Evolutionary conservation across 64 coral and sea anemone genomes (phyloP).

Genomic region (Montipora sp.): DNA sequence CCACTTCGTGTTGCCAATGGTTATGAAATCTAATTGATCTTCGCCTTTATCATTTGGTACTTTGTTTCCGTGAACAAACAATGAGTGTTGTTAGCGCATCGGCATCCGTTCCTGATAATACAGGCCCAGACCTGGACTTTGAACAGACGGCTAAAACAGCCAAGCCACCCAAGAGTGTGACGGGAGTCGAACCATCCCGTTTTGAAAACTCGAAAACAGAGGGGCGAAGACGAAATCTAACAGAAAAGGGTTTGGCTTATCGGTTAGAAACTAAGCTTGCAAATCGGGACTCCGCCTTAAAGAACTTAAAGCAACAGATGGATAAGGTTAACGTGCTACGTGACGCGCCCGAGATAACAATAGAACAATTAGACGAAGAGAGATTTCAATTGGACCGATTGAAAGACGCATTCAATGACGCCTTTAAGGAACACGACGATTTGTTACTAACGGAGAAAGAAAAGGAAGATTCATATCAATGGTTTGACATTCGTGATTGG

Average conservation of each 20-base stretch:
- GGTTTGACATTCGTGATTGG: neutral
- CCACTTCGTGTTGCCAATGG: neutral
- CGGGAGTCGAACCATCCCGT: neutral
- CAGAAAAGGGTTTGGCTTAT: conserved; percentile 10
- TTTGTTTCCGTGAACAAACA: neutral
- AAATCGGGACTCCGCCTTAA: neutral
- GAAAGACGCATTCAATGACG: conserved; percentile 14
- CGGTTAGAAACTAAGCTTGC: neutral
- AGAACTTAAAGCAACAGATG: conserved; percentile 2
- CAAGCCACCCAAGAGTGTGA: neutral
- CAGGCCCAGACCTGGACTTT: neutral
- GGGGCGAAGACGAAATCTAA: neutral
- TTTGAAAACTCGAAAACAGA: neutral
- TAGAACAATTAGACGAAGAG: neutral
- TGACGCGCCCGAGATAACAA: neutral
- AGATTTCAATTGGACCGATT: neutral
- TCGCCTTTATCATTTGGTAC: neutral
- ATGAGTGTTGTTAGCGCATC: too few relatives aligned
- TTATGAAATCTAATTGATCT: neutral
- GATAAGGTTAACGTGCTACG: neutral
- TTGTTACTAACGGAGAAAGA: neutral
- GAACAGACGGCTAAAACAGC: neutral
- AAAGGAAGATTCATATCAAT: neutral
- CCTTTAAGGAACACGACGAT: neutral
- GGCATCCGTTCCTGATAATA: neutral